Conservation (phyloP, 2,888 invertebrate genomes). For the Capitulum mitella region DNA sequence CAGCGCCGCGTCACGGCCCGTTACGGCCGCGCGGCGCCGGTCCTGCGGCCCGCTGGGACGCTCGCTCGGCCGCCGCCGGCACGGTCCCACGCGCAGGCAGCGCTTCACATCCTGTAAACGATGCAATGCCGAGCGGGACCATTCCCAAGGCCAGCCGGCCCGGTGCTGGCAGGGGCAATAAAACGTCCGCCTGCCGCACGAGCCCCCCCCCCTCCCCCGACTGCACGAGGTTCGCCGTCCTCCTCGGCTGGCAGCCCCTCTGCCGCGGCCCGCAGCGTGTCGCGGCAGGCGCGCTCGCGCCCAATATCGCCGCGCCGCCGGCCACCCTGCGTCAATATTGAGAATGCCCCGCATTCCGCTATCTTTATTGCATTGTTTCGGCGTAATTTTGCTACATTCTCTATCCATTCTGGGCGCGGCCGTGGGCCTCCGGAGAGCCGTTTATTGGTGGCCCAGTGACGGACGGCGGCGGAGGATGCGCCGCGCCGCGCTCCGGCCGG, state of each 20-base stretch:
- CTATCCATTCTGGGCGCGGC: neutral
- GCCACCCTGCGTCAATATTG: constrained; percentile 8
- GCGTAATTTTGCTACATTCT: neutral
- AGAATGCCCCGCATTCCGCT: neutral
- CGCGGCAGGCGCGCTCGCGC: neutral
- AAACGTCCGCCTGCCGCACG: neutral
- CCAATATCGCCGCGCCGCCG: constrained; percentile 1
- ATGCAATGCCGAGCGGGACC: neutral
- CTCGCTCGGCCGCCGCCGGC: neutral
- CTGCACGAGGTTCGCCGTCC: neutral
- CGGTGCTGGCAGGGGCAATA: neutral
- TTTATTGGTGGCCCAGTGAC: neutral
- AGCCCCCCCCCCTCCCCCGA: neutral
- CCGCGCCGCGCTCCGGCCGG: no score
- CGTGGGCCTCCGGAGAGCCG: neutral
- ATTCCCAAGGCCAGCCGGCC: neutral
- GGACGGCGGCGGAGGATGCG: neutral
- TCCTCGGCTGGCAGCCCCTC: neutral
- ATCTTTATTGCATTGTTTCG: constrained; percentile 2
- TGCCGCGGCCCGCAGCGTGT: neutral
- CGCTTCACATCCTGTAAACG: neutral
- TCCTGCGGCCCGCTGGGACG: neutral
- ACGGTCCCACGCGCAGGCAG: neutral
- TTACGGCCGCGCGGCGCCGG: neutral
- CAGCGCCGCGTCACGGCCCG: neutral